phyloP scores from a whole-genome alignment of 2,888 invertebrate species.

The Orchesella flavescens region DNA sequence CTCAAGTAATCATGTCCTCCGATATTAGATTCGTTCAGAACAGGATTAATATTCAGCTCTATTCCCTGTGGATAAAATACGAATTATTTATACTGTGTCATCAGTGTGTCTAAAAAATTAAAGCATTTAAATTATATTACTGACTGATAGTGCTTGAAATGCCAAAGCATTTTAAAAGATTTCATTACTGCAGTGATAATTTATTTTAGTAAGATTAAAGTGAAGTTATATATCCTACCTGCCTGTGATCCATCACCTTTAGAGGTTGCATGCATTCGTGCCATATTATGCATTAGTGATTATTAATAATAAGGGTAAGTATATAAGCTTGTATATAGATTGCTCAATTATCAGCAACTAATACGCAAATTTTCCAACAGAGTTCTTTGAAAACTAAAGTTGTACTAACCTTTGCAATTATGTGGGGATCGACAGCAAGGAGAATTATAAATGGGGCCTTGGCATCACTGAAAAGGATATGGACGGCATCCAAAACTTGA shows the following conservation, averaged over 20 bases:
- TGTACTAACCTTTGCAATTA: constrained; percentile 89
- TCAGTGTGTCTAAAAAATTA: too few species aligned
- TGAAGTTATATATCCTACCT: constrained; percentile 31
- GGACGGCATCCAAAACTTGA: constrained; percentile 93
- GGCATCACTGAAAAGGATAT: constrained; percentile 94
- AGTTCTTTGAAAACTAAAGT: too few species aligned
- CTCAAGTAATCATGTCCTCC: constrained; percentile 85
- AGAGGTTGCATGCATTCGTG: constrained; percentile 32
- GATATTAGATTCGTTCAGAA: constrained; percentile 92
- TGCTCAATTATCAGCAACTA: too few species aligned
- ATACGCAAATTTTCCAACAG: too few species aligned
- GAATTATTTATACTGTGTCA: too few species aligned
- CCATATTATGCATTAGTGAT: background rate
- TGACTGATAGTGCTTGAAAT: too few species aligned
- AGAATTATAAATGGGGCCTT: constrained; percentile 96
- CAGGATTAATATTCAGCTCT: constrained; percentile 88
- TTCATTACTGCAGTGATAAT: too few species aligned
- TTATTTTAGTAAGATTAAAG: too few species aligned
- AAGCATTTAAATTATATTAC: too few species aligned
- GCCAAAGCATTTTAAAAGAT: too few species aligned
- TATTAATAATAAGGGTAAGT: background rate
- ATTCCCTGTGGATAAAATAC: constrained; percentile 81
- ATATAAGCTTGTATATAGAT: too few species aligned
- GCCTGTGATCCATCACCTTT: constrained; percentile 61
- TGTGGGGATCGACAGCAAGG: constrained; percentile 98